A percentile compares a stretch with the other conserved stretches of the same genome.
Evolutionary conservation across 2,797 vertebrate species (phyloP).

Genomic region (Amphiprion clarkii): DNA sequence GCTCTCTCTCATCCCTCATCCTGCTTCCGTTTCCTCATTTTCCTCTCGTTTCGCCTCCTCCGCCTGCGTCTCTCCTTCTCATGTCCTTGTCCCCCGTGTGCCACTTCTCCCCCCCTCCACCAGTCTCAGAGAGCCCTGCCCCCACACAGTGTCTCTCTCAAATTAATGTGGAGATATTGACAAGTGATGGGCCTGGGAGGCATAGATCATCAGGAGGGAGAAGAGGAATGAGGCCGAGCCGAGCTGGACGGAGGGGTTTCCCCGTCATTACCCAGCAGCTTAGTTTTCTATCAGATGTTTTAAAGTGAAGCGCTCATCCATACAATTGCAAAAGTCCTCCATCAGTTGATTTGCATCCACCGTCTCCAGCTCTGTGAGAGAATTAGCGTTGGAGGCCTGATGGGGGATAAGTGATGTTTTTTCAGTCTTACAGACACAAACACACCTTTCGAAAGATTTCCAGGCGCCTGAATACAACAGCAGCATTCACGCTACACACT

Average conservation of each 20-base stretch:
- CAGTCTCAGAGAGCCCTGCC: conserved; percentile 54
- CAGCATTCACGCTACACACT: conserved; percentile 25
- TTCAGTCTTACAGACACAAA: conserved; percentile 10
- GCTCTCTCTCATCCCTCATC: conserved; percentile 43
- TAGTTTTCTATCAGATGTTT: not conserved
- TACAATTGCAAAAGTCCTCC: not conserved
- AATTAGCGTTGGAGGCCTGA: not conserved
- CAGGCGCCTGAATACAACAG: conserved; percentile 77
- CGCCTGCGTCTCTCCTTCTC: conserved; percentile 67
- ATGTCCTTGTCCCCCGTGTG: conserved; percentile 74
- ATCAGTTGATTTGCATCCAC: conserved; percentile 12
- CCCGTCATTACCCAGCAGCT: conserved; percentile 6
- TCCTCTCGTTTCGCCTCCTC: conserved; percentile 54
- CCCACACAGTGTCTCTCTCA: conserved; percentile 79
- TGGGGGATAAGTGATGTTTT: not conserved
- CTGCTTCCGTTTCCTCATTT: conserved; percentile 51
- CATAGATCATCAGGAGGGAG: conserved; percentile 89
- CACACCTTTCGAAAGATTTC: conserved; percentile 15
- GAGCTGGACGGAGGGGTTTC: conserved; percentile 22
- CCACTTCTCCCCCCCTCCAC: conserved; percentile 25
- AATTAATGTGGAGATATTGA: conserved; percentile 99
- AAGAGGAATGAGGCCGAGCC: conserved; percentile 24
- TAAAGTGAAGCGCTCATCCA: not conserved
- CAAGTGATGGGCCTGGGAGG: conserved; percentile 91
- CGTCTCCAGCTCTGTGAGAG: not conserved